phyloP scores from a whole-genome alignment of 1,140 invertebrate species.

The Atta texana region DNA sequence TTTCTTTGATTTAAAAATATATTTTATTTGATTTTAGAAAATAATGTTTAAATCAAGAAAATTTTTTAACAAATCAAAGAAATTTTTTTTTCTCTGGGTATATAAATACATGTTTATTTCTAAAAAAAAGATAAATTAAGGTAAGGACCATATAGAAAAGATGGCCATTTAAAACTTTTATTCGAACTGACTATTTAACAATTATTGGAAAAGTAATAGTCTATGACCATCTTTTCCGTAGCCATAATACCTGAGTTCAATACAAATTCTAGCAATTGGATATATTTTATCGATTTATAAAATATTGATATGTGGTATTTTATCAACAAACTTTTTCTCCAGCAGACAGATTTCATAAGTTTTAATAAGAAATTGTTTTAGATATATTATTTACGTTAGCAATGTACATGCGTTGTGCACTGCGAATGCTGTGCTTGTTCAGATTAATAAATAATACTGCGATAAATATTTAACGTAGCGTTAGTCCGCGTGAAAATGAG shows the following conservation, averaged over 20 bases:
- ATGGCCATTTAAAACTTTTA: too few species aligned
- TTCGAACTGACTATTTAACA: too few species aligned
- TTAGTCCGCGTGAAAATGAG: background rate
- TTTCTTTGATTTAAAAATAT: too few species aligned
- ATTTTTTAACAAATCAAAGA: too few species aligned
- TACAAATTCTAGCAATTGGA: background rate
- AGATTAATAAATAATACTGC: conserved; percentile 23
- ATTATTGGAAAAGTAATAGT: too few species aligned
- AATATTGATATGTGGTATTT: background rate
- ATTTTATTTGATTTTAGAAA: too few species aligned
- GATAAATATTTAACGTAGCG: background rate
- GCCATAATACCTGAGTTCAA: background rate
- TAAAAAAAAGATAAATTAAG: background rate
- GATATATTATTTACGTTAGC: background rate
- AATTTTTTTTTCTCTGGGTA: too few species aligned
- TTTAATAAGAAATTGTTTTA: conserved; percentile 26
- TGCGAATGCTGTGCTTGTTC: conserved; percentile 3
- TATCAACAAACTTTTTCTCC: background rate
- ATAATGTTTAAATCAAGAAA: too few species aligned
- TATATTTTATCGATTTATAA: background rate
- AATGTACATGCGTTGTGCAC: background rate
- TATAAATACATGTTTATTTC: background rate
- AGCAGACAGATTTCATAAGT: background rate
- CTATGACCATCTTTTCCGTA: too few species aligned
- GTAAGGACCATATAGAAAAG: too few species aligned